Percentiles rank a stretch among this genome's conserved stretches.
Evolutionary conservation across 2,113 vertebrate species (phyloP).

Genomic region (Tragelaphus buxtoni): DNA sequence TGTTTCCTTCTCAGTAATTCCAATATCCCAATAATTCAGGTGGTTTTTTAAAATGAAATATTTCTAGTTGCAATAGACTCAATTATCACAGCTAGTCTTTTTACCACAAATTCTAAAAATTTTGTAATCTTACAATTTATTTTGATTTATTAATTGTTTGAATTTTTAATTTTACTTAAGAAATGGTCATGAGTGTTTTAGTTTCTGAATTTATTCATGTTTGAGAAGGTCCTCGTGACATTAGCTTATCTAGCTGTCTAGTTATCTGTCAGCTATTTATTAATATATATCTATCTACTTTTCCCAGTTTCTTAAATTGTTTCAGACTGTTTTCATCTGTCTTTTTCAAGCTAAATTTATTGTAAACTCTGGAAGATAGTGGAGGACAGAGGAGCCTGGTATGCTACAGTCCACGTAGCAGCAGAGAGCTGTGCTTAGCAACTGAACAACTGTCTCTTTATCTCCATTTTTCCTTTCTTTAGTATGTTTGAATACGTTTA

Average conservation of each 20-base stretch:
- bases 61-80: not conserved
- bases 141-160: not conserved
- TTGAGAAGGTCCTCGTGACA: not conserved
- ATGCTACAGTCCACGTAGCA: not conserved
- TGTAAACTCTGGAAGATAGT: not conserved
- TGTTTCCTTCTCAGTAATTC: not conserved
- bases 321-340: not conserved
- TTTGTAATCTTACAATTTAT: not conserved
- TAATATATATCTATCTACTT: not conserved
- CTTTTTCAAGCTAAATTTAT: not conserved
- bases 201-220: not conserved
- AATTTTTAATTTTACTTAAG: not conserved
- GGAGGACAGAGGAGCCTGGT: not conserved
- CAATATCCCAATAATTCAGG: not conserved
- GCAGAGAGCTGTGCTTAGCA: not conserved
- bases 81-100: not conserved
- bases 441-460: not conserved
- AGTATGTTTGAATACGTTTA: not conserved
- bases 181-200: not conserved
- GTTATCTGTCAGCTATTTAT: not conserved
- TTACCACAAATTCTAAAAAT: not conserved
- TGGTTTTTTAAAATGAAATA: not conserved
- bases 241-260: not conserved
- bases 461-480: not conserved
- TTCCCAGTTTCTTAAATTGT: not conserved